Conservation (phyloP, 2,888 invertebrate species). For the Tachina lurida region DNA sequence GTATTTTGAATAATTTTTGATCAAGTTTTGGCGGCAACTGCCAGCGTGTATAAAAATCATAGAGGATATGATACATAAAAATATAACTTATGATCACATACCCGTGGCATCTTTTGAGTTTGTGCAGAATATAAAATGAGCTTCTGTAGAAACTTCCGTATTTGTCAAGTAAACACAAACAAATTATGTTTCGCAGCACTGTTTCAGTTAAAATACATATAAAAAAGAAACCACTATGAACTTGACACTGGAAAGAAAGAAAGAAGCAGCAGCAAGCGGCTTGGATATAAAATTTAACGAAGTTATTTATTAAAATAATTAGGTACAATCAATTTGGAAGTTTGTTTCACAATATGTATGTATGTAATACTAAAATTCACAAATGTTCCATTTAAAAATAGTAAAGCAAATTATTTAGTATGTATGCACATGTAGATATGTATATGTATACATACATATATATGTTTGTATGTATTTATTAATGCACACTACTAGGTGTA, state of each 20-base stretch:
- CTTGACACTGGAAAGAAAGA: conserved; percentile 42
- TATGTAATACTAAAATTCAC: neutral
- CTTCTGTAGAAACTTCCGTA: conserved; percentile 39
- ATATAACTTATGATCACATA: conserved; percentile 70
- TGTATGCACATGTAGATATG: neutral
- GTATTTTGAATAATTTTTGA: too few species aligned
- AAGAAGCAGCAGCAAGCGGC: neutral
- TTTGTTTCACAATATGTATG: too few species aligned
- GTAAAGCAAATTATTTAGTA: neutral
- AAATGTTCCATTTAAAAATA: neutral
- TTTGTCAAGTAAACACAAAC: conserved; percentile 7
- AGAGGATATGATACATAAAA: neutral
- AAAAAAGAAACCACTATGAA: conserved; percentile 25
- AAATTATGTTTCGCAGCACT: conserved; percentile 54
- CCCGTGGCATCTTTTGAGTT: conserved; percentile 74
- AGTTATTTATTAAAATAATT: neutral
- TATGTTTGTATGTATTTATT: neutral
- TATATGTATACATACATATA: neutral
- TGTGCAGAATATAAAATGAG: conserved; percentile 55
- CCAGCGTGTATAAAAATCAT: too few species aligned
- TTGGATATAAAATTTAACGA: neutral
- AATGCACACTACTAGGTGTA: neutral
- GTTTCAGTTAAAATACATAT: conserved; percentile 13
- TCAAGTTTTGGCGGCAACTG: too few species aligned
- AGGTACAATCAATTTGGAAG: neutral